Percentiles rank a stretch among this genome's conserved stretches.
Conservation (phyloP, 2,113 vertebrate species). For the Cyanoramphus novaezelandiae region DNA sequence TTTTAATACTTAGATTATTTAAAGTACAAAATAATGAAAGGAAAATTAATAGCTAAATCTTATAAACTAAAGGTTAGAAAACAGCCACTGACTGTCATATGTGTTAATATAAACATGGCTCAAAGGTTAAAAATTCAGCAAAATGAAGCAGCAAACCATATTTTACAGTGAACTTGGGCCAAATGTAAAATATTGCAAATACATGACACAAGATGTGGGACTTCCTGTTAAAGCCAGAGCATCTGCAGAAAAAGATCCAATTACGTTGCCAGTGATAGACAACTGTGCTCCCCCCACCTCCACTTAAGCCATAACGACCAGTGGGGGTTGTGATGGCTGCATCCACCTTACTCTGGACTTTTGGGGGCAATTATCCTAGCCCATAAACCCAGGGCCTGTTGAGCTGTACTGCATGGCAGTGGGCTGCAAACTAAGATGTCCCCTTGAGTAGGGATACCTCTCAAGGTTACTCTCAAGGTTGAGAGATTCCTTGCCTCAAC, state of each 20-base stretch:
- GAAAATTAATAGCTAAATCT: background rate
- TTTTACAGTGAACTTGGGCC: background rate
- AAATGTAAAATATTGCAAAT: background rate
- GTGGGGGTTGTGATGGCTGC: background rate
- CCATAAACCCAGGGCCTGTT: background rate
- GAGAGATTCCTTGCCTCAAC: background rate
- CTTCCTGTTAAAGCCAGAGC: background rate
- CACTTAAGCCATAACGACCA: background rate
- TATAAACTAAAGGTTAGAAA: background rate
- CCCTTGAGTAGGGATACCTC: background rate
- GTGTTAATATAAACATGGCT: background rate
- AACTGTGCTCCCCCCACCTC: background rate
- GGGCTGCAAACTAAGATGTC: background rate
- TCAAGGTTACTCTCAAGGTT: background rate
- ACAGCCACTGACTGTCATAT: background rate
- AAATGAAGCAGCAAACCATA: background rate
- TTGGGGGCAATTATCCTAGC: background rate
- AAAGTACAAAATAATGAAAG: background rate
- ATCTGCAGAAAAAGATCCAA: background rate
- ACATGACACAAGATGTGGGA: background rate
- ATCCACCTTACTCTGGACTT: background rate
- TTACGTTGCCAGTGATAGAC: background rate
- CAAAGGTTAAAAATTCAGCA: background rate
- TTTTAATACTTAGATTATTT: conserved; percentile 2
- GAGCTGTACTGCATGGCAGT: background rate